A percentile compares a stretch with the other conserved stretches of the same genome.
These are phyloP conservation scores for Euwallacea fornicatus DNA, from an alignment of 1,140 invertebrate genomes.

Conservation along the genomic window DNA sequence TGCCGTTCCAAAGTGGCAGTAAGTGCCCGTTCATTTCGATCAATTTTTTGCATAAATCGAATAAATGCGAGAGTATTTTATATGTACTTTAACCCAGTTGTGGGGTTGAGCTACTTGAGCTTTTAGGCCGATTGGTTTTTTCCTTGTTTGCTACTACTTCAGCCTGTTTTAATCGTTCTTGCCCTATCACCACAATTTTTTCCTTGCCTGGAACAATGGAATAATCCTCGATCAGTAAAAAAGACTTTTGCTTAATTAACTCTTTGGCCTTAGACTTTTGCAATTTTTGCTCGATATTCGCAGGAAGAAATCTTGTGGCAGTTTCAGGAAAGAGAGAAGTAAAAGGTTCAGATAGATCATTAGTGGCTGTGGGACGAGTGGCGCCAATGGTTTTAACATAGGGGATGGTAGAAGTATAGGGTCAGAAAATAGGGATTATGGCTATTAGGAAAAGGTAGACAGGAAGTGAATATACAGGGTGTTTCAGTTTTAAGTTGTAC, in stretches of 20 bases:
- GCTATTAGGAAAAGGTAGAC: too few species aligned
- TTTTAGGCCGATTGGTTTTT: slow-evolving; percentile 60
- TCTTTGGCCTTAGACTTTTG: slow-evolving; percentile 1
- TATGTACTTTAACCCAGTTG: slow-evolving; percentile 53
- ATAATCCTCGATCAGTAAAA: too few species aligned
- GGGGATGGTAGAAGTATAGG: too few species aligned
- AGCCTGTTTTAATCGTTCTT: slow-evolving; percentile 58
- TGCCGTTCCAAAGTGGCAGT: too few species aligned
- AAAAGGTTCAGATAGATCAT: background rate
- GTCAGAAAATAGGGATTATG: too few species aligned
- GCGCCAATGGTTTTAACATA: too few species aligned
- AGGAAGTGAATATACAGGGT: too few species aligned
- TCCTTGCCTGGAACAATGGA: slow-evolving; percentile 57
- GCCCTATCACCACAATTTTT: slow-evolving; percentile 55
- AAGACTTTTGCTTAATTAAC: background rate
- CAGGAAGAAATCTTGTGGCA: background rate
- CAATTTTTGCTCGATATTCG: background rate
- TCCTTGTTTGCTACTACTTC: slow-evolving; percentile 66
- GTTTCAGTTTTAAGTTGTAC: too few species aligned
- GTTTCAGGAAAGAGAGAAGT: background rate
- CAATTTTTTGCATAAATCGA: background rate
- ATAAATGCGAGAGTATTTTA: background rate
- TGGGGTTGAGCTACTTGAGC: slow-evolving; percentile 55
- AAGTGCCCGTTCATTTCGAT: too few species aligned
- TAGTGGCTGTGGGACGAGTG: too few species aligned